Conservation (phyloP, 2,113 vertebrate genomes). For the Triplophysa rosa region DNA sequence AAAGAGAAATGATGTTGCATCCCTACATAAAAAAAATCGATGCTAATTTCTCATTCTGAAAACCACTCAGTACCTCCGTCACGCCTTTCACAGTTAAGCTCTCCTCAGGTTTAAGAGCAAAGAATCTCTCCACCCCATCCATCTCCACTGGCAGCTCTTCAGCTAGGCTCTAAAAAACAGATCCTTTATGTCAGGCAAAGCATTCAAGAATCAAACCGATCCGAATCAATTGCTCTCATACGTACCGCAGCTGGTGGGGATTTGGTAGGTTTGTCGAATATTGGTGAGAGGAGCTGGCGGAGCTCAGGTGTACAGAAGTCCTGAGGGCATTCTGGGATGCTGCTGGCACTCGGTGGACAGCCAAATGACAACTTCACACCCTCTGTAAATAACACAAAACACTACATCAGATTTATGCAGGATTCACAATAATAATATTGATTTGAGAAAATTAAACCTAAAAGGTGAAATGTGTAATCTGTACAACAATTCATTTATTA, state of each 20-base stretch:
- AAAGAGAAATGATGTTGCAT: neutral
- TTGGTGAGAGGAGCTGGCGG: constrained; percentile 77
- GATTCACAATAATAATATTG: neutral
- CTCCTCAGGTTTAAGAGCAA: constrained; percentile 62
- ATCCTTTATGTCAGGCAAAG: neutral
- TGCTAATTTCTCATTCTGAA: neutral
- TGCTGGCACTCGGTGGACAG: constrained; percentile 54
- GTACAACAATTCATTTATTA: no score
- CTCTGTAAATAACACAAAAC: constrained; percentile 49
- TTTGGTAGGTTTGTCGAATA: constrained; percentile 69
- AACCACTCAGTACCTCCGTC: constrained; percentile 52
- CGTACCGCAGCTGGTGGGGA: constrained; percentile 49
- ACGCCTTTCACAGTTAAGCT: constrained; percentile 43
- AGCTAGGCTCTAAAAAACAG: constrained; percentile 4
- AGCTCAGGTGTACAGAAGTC: constrained; percentile 82
- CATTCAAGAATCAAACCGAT: neutral
- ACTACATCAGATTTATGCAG: neutral
- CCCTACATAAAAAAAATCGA: no score
- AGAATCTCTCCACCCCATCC: constrained; percentile 71
- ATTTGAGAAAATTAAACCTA: no score
- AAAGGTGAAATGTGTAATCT: no score
- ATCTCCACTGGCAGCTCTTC: constrained; percentile 58
- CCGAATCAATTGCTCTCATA: neutral
- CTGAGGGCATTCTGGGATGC: constrained; percentile 70
- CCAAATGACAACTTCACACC: constrained; percentile 68